A percentile compares a stretch with the other conserved stretches of the same genome.
Evolutionary conservation across 2,113 vertebrate genomes (phyloP).

Genomic region (Hystrix cristata): DNA sequence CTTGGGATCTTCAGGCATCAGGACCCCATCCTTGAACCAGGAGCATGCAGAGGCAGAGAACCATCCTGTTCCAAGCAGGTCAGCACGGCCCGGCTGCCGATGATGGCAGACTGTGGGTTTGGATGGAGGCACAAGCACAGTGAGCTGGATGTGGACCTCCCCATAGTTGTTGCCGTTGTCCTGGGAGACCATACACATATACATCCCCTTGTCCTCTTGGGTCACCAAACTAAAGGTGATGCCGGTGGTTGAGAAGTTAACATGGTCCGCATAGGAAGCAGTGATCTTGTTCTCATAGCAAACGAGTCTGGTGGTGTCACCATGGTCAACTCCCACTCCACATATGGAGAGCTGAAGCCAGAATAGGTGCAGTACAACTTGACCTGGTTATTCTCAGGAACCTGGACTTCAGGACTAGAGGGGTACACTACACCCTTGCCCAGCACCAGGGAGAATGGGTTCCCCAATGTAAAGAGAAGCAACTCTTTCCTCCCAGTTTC

Average conservation of each 20-base stretch:
- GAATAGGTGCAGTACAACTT: conserved; percentile 79
- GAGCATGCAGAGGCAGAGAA: conserved; percentile 91
- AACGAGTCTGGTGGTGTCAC: conserved; percentile 65
- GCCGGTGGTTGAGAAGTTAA: conserved; percentile 32
- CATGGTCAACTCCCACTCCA: conserved; percentile 87
- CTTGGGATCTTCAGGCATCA: conserved; percentile 91
- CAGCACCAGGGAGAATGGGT: neutral
- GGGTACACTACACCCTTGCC: conserved; percentile 63
- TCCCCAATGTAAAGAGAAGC: conserved; percentile 31
- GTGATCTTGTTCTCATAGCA: conserved; percentile 82
- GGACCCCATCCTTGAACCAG: conserved; percentile 92
- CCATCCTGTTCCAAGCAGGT: conserved; percentile 92
- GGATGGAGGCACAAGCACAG: conserved; percentile 86
- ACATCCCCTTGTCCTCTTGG: conserved; percentile 81
- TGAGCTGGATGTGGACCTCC: conserved; percentile 81
- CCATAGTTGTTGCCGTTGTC: neutral
- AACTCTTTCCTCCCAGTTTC: neutral
- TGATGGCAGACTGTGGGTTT: conserved; percentile 92
- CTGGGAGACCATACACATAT: conserved; percentile 86
- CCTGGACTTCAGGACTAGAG: neutral
- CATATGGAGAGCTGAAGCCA: conserved; percentile 69
- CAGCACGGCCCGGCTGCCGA: conserved; percentile 90
- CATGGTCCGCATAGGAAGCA: conserved; percentile 77
- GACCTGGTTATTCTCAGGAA: conserved; percentile 57
- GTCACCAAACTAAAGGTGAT: conserved; percentile 81